These are phyloP conservation scores for Antheraea assamensis DNA, from an alignment of 2,888 invertebrate genomes.

Conservation along the genomic window DNA sequence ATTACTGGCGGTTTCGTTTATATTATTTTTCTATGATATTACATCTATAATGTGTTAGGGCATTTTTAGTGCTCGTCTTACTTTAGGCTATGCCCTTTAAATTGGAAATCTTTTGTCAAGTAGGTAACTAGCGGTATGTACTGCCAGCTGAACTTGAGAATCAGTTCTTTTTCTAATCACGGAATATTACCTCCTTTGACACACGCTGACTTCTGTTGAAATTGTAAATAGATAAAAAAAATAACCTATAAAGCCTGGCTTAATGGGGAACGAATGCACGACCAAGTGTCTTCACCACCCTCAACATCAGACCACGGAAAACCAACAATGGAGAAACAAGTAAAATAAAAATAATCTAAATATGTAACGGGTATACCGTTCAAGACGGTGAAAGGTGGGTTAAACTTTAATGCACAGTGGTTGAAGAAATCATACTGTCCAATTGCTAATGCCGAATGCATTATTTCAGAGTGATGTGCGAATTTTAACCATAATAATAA, in stretches of 20 bases:
- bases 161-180: not conserved
- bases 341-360: not conserved
- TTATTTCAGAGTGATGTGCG: not conserved
- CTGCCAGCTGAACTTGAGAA: not conserved
- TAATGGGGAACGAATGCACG: not conserved
- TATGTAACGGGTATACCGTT: not conserved
- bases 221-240: not conserved
- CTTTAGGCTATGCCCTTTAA: not conserved
- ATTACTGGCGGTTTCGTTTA: not conserved
- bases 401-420: not conserved
- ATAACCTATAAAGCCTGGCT: not conserved
- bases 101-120: not conserved
- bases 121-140: not conserved
- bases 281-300: not conserved
- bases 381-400: not conserved
- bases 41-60: too few species aligned
- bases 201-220: not conserved
- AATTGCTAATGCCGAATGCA: not conserved
- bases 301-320: not conserved
- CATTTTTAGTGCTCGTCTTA: not conserved
- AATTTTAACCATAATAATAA: slow-evolving; percentile 2
- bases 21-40: too few species aligned
- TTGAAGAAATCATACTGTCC: slow-evolving; percentile 14
- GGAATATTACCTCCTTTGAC: not conserved
- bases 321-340: not conserved